Evolutionary conservation across 2,888 invertebrate species (phyloP).

Genomic region (Leptothorax acervorum): DNA sequence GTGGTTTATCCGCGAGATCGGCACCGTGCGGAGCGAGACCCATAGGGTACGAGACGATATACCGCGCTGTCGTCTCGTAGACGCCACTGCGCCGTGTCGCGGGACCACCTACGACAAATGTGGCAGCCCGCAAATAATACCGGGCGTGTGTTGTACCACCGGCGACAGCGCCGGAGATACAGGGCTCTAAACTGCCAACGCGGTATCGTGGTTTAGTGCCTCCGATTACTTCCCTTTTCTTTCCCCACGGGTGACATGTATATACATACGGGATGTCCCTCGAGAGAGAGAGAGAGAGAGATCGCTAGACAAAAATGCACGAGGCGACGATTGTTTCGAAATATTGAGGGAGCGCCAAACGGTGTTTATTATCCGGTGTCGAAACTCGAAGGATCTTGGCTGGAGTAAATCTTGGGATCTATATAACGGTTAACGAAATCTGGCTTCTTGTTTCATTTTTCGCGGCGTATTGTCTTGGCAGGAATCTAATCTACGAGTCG

Average conservation of each 20-base stretch:
- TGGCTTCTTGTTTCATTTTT: not conserved
- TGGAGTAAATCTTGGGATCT: not conserved
- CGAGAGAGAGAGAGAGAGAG: not conserved
- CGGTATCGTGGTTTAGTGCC: constrained; percentile 84
- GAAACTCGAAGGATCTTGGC: not conserved
- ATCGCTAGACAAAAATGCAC: not conserved
- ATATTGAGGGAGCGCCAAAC: not conserved
- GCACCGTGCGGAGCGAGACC: constrained; percentile 46
- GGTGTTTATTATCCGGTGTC: not conserved
- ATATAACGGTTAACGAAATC: not conserved
- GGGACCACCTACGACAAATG: constrained; percentile 85
- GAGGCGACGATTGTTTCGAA: not conserved
- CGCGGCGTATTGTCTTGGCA: not conserved
- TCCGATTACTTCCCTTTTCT: constrained; percentile 80
- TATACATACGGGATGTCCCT: constrained; percentile 31
- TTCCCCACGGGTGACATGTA: not conserved
- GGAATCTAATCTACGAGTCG: not conserved
- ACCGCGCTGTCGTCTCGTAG: constrained; percentile 62
- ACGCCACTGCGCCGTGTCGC: constrained; percentile 71
- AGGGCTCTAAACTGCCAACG: constrained; percentile 79
- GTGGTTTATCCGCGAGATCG: constrained; percentile 9
- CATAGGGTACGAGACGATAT: constrained; percentile 11
- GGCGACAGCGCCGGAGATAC: constrained; percentile 81
- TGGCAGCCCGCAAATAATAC: constrained; percentile 83
- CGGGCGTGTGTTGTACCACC: constrained; percentile 77